phyloP scores from a whole-genome alignment of 2,113 vertebrate genomes.

The Ranitomeya imitator region DNA sequence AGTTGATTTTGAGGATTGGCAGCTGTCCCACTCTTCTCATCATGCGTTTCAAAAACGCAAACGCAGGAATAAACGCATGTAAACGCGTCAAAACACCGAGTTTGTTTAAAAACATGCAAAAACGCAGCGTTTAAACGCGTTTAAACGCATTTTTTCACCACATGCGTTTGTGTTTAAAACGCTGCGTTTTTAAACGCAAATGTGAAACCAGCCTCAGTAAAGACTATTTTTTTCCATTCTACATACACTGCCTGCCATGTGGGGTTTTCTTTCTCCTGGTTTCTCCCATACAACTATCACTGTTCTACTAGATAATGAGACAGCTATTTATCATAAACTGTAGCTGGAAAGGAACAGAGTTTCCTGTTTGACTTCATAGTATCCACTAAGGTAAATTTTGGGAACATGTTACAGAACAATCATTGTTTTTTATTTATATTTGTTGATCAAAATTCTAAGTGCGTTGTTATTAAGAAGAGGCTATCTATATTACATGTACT shows the following conservation, averaged over 20 bases:
- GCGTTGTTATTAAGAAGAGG: neutral
- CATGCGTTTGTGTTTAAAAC: too few relatives aligned
- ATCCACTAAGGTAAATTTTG: neutral
- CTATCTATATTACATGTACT: neutral
- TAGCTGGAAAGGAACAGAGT: neutral
- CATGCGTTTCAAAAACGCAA: too few relatives aligned
- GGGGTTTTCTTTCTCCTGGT: neutral
- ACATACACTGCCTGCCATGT: neutral
- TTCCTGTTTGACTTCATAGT: slow-evolving; percentile 5
- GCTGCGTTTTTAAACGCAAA: too few relatives aligned
- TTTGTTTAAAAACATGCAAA: too few relatives aligned
- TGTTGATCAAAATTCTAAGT: neutral
- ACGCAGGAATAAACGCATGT: too few relatives aligned
- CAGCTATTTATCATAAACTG: slow-evolving; percentile 15
- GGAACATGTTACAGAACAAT: neutral
- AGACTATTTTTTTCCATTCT: neutral
- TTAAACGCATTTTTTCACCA: too few relatives aligned
- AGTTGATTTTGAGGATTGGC: too few relatives aligned
- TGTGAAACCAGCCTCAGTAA: too few relatives aligned
- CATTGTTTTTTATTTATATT: neutral
- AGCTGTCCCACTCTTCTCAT: too few relatives aligned
- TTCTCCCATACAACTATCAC: neutral
- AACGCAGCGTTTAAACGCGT: too few relatives aligned
- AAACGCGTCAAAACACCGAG: too few relatives aligned
- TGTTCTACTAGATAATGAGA: neutral